These are phyloP conservation scores for Mobula birostris DNA, from an alignment of 2,113 vertebrate species.

Conservation along the genomic window DNA sequence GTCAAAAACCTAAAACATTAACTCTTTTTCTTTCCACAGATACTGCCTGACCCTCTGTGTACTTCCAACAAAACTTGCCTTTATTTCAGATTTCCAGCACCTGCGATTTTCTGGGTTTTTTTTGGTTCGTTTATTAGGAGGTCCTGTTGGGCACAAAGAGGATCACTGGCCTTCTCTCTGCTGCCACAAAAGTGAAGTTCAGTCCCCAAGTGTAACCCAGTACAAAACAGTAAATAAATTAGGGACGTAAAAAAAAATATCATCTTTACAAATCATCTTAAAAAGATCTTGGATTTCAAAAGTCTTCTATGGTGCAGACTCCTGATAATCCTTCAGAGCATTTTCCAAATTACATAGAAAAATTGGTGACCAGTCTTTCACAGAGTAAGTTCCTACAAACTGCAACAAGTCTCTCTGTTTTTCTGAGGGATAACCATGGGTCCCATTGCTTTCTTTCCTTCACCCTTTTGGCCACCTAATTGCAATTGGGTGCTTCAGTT, in stretches of 20 bases:
- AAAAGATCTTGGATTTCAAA: background rate
- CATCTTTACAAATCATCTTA: no score
- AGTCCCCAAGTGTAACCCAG: background rate
- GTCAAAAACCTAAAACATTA: no score
- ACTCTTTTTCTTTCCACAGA: no score
- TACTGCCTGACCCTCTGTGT: no score
- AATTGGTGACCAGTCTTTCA: background rate
- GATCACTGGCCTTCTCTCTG: background rate
- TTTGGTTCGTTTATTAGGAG: background rate
- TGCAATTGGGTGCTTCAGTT: no score
- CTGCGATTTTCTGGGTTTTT: no score
- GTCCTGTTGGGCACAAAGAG: background rate
- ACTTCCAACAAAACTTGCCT: background rate
- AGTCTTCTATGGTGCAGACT: background rate
- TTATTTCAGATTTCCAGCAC: background rate
- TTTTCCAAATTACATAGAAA: background rate
- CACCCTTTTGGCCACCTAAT: background rate
- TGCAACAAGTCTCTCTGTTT: background rate
- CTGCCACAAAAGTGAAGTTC: background rate
- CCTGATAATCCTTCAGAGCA: background rate
- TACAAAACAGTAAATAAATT: background rate
- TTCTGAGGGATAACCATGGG: background rate
- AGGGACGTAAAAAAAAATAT: background rate
- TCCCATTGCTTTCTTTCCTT: background rate
- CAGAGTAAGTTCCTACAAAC: background rate